Evolutionary conservation across 2,113 vertebrate genomes (phyloP).

Genomic region (Myrmecophaga tridactyla): DNA sequence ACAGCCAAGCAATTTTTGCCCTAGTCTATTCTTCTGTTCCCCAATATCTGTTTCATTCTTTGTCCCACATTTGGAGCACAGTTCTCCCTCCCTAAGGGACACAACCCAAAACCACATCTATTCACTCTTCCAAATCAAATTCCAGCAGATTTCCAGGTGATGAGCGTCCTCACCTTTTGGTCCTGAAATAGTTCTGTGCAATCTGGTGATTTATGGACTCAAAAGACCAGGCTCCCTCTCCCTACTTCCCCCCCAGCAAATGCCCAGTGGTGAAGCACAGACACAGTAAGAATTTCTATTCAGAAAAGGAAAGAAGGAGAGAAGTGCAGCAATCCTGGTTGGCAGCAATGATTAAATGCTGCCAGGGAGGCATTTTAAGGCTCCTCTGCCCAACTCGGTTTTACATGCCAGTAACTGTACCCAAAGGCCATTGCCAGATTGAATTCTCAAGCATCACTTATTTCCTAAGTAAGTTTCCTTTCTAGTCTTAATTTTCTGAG

Average conservation of each 20-base stretch:
- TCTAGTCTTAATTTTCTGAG: not conserved
- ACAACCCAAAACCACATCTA: not conserved
- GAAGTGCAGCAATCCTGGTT: not conserved
- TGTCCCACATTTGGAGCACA: accelerated
- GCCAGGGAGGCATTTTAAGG: not conserved
- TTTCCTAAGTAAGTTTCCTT: not conserved
- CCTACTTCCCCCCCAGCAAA: not conserved
- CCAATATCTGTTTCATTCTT: not conserved
- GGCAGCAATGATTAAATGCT: not conserved
- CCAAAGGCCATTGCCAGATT: not conserved
- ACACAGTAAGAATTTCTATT: not conserved
- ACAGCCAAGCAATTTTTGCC: not conserved
- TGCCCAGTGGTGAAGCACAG: not conserved
- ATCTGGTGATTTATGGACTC: not conserved
- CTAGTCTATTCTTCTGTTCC: not conserved
- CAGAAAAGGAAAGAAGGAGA: not conserved
- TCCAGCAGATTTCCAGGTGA: not conserved
- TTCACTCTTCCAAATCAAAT: not conserved
- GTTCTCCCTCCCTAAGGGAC: not conserved
- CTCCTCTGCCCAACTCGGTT: not conserved
- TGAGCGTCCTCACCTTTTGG: not conserved
- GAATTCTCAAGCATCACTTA: not conserved
- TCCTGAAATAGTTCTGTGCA: not conserved
- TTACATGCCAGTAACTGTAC: not conserved
- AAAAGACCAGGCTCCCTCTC: not conserved